Evolutionary conservation across 2,113 vertebrate genomes (phyloP).

Genomic region (Pedetes capensis): DNA sequence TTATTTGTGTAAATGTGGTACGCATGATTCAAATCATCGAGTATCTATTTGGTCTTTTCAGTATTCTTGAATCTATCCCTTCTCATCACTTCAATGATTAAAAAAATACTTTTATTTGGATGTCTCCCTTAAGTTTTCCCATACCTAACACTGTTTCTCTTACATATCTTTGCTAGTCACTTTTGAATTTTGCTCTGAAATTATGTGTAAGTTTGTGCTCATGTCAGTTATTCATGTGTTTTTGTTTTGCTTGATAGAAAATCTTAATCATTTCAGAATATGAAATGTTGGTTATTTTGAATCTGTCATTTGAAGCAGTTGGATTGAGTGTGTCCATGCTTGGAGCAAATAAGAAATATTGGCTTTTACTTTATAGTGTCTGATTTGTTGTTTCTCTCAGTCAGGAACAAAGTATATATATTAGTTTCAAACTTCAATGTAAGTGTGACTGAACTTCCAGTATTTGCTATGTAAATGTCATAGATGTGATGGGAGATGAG

Average conservation of each 20-base stretch:
- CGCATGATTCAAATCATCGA: not conserved
- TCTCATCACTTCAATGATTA: constrained; percentile 2
- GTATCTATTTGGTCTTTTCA: not conserved
- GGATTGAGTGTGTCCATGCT: not conserved
- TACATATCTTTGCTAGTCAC: not conserved
- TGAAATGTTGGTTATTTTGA: not conserved
- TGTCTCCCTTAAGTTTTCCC: not conserved
- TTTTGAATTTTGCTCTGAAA: not conserved
- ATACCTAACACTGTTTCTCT: not conserved
- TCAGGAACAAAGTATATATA: not conserved
- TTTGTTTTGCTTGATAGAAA: constrained; percentile 1
- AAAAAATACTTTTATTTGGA: not conserved
- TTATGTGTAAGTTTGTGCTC: not conserved
- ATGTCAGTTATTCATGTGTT: not conserved
- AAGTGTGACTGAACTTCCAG: not conserved
- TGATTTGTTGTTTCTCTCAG: not conserved
- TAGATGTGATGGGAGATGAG: not conserved
- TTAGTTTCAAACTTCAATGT: constrained; percentile 1
- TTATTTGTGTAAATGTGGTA: not conserved
- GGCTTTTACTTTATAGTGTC: not conserved
- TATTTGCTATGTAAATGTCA: constrained; percentile 30
- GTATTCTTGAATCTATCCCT: not conserved
- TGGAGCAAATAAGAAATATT: not conserved
- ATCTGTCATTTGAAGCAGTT: constrained; percentile 11
- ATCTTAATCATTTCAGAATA: not conserved